A percentile compares a stretch with the other conserved stretches of the same genome.
These are phyloP conservation scores for Pseudoatta argentina DNA, from an alignment of 1,140 invertebrate species.

Conservation along the genomic window DNA sequence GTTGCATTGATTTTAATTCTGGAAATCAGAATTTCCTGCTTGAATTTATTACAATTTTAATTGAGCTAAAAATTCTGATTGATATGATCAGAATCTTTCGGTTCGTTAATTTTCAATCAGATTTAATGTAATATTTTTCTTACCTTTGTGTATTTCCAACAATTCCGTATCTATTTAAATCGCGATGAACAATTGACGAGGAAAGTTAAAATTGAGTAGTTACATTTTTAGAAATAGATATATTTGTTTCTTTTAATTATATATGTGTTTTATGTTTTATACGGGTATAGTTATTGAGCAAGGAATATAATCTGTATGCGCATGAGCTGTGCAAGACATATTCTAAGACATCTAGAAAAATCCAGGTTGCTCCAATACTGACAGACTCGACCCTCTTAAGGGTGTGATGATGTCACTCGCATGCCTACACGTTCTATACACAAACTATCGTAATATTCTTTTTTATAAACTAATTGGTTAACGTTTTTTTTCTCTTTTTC, in stretches of 20 bases:
- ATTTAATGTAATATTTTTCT: too few relatives aligned
- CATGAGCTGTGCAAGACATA: neutral
- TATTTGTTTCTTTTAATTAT: neutral
- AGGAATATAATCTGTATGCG: neutral
- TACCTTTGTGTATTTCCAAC: neutral
- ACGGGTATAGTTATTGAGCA: neutral
- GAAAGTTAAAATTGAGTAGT: neutral
- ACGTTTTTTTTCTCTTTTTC: neutral
- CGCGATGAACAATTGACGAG: neutral
- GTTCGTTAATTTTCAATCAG: too few relatives aligned
- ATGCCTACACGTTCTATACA: constrained; percentile 29
- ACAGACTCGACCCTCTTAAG: constrained; percentile 57
- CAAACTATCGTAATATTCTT: constrained; percentile 16
- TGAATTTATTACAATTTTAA: too few relatives aligned
- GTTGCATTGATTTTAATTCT: too few relatives aligned
- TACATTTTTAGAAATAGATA: neutral
- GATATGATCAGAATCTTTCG: too few relatives aligned
- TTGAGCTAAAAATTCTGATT: too few relatives aligned
- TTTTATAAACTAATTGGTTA: constrained; percentile 26
- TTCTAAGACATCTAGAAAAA: constrained; percentile 42
- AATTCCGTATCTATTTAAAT: neutral
- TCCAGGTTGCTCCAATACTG: constrained; percentile 68
- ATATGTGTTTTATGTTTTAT: neutral
- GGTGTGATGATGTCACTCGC: constrained; percentile 58
- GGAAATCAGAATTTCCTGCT: too few relatives aligned